A percentile compares a stretch with the other conserved stretches of the same genome.
Evolutionary conservation across 2,113 vertebrate species (phyloP).

Genomic region (Platycercus adscitus): DNA sequence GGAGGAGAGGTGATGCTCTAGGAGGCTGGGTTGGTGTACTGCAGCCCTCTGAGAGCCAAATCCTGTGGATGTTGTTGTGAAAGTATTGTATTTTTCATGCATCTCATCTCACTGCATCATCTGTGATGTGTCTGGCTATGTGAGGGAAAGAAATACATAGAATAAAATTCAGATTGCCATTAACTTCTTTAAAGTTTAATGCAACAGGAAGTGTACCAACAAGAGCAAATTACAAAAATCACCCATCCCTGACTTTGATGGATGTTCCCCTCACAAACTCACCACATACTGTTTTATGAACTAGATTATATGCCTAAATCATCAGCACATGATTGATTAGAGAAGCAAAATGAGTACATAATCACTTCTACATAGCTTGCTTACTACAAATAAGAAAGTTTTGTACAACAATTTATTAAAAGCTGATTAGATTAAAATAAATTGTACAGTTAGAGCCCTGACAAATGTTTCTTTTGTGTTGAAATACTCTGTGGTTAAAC

Average conservation of each 20-base stretch:
- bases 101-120: neutral
- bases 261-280: slow-evolving; percentile 13
- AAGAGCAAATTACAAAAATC: slow-evolving; percentile 22
- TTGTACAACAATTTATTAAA: slow-evolving; percentile 21
- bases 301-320: slow-evolving; percentile 42
- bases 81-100: neutral
- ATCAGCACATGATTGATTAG: slow-evolving; percentile 46
- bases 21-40: neutral
- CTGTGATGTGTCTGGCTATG: neutral
- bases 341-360: slow-evolving; percentile 21
- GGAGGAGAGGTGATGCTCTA: neutral
- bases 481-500: neutral
- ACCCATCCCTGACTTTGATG: slow-evolving; percentile 45
- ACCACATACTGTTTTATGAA: slow-evolving; percentile 3
- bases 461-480: neutral
- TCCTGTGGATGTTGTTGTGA: neutral
- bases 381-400: slow-evolving; percentile 35
- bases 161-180: neutral
- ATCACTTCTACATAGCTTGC: slow-evolving; percentile 10
- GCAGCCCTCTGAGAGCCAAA: neutral
- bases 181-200: slow-evolving; percentile 11
- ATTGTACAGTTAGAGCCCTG: neutral
- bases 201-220: slow-evolving; percentile 9
- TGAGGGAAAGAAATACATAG: neutral
- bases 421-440: slow-evolving; percentile 9